A percentile compares a stretch with the other conserved stretches of the same genome.
Evolutionary conservation across 1,140 invertebrate genomes (phyloP).

Genomic region (Neodiprion pinetum): DNA sequence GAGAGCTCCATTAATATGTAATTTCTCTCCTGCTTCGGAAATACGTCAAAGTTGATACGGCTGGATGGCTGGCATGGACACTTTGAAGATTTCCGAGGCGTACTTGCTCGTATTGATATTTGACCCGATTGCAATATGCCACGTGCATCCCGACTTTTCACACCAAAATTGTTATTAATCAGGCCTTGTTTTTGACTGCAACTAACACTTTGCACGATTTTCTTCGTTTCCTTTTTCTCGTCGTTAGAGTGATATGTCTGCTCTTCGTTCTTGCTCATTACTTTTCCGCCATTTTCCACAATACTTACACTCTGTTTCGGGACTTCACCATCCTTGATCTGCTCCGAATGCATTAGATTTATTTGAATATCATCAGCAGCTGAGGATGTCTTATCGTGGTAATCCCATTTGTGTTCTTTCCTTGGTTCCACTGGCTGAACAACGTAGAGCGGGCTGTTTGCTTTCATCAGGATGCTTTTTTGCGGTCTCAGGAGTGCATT

Average conservation of each 20-base stretch:
- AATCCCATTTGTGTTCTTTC: not conserved
- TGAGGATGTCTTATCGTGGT: not conserved
- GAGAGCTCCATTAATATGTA: constrained; percentile 42
- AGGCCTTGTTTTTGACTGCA: not conserved
- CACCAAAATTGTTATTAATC: no score
- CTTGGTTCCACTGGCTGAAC: constrained; percentile 2
- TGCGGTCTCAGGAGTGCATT: constrained; percentile 53
- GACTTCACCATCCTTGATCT: constrained; percentile 3
- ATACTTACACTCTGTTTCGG: not conserved
- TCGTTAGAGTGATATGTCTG: not conserved
- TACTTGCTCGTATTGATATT: not conserved
- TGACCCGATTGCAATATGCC: not conserved
- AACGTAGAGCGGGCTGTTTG: constrained; percentile 8
- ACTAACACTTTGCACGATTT: not conserved
- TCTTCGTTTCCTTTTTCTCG: not conserved
- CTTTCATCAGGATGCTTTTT: constrained; percentile 51
- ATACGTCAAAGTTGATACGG: constrained; percentile 32
- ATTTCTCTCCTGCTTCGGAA: constrained; percentile 42
- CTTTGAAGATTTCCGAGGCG: not conserved
- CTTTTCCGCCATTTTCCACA: not conserved
- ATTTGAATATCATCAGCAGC: not conserved
- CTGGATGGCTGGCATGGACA: not conserved
- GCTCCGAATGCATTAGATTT: constrained; percentile 8
- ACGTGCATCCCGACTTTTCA: not conserved
- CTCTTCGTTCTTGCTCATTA: not conserved